Percentiles rank a stretch among this genome's conserved stretches.
Evolutionary conservation across 2,797 vertebrate genomes (phyloP).

Genomic region (Sebastes diaconus): DNA sequence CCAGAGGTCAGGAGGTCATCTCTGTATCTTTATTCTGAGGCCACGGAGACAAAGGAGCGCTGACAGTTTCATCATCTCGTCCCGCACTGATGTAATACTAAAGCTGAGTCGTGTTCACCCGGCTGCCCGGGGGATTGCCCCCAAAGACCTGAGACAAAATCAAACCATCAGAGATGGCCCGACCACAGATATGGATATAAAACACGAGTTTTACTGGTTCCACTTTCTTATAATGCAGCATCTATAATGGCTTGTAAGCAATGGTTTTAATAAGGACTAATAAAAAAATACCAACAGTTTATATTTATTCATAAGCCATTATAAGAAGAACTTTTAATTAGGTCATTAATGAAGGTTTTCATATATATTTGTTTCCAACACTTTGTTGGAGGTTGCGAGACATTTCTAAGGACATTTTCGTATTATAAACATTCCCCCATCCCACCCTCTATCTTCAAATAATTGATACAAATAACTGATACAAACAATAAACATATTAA

Average conservation of each 20-base stretch:
- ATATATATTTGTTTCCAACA: background rate
- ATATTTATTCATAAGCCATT: background rate
- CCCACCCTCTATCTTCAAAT: no score
- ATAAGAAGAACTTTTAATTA: background rate
- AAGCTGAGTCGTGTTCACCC: conserved; percentile 31
- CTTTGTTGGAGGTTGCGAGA: background rate
- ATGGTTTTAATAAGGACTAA: background rate
- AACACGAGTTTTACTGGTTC: background rate
- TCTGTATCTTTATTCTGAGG: conserved; percentile 24
- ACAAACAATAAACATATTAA: no score
- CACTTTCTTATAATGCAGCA: background rate
- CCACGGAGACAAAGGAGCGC: background rate
- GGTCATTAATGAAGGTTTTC: background rate
- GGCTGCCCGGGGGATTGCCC: background rate
- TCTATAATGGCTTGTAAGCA: background rate
- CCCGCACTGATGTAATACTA: conserved; percentile 35
- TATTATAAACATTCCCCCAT: no score
- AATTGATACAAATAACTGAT: no score
- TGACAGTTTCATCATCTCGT: conserved; percentile 47
- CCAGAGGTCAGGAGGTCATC: conserved; percentile 33
- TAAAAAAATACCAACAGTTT: background rate
- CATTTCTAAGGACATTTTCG: no score
- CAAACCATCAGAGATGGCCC: background rate
- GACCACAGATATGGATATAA: background rate
- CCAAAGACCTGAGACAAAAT: conserved; percentile 14